Conservation (phyloP, 2,888 invertebrate species). For the Chesias legatella region DNA sequence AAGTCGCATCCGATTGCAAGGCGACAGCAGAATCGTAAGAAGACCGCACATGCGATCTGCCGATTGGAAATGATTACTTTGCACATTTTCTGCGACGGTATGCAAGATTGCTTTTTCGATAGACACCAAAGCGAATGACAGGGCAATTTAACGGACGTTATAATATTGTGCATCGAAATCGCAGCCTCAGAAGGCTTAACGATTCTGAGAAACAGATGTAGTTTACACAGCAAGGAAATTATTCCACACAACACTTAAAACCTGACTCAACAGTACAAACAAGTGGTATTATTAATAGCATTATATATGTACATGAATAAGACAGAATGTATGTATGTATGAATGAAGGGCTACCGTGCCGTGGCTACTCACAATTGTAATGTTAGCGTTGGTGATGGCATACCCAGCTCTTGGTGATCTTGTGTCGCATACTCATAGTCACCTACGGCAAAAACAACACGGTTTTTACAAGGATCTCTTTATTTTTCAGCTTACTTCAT, state of each 20-base stretch:
- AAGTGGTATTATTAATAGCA: slow-evolving; percentile 5
- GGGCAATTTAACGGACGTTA: no score
- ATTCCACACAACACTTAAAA: background rate
- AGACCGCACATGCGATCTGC: slow-evolving; percentile 5
- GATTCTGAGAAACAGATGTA: no score
- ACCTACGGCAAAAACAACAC: slow-evolving; percentile 54
- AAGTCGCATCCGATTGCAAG: slow-evolving; percentile 12
- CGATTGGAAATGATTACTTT: background rate
- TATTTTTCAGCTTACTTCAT: no score
- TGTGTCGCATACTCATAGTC: slow-evolving; percentile 57
- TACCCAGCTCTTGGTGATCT: slow-evolving; percentile 47
- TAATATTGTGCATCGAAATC: no score
- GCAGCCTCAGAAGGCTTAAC: no score
- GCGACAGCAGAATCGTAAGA: slow-evolving; percentile 9
- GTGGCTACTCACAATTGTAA: slow-evolving; percentile 59
- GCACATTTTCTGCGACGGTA: background rate
- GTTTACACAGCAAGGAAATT: background rate
- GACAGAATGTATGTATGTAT: slow-evolving; percentile 8
- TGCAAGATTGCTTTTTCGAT: no score
- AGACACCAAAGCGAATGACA: no score
- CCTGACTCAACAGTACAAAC: slow-evolving; percentile 5
- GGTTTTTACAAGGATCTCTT: slow-evolving; percentile 13
- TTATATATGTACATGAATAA: slow-evolving; percentile 3
- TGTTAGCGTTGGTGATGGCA: slow-evolving; percentile 54
- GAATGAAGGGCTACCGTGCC: slow-evolving; percentile 18